phyloP scores from a whole-genome alignment of 1,140 invertebrate genomes.

The Camponotus vicinus region DNA sequence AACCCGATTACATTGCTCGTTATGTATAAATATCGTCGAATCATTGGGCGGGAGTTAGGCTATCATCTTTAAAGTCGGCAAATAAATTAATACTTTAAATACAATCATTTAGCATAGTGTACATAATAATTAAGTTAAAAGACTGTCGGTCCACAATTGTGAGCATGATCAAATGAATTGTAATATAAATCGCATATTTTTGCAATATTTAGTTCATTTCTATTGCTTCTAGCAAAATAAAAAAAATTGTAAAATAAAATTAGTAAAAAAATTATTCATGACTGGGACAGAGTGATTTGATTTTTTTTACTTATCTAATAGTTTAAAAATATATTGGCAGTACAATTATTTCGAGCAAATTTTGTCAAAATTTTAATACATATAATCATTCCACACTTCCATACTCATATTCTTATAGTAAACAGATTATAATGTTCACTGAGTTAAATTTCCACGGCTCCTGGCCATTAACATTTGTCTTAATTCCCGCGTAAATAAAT shows the following conservation, averaged over 20 bases:
- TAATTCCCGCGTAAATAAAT: slow-evolving; percentile 45
- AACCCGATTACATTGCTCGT: slow-evolving; percentile 65
- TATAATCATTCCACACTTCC: not conserved
- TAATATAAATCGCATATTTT: slow-evolving; percentile 11
- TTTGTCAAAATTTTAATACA: not conserved
- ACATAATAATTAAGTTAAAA: not conserved
- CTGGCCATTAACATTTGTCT: not conserved
- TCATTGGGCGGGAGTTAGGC: slow-evolving; percentile 14
- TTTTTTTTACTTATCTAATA: not conserved
- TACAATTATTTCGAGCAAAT: not conserved
- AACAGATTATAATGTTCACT: not conserved
- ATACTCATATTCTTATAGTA: not conserved
- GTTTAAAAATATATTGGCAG: slow-evolving; percentile 33
- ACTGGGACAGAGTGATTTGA: not conserved
- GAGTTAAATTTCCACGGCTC: not conserved
- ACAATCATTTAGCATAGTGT: not conserved
- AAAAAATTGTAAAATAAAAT: too few relatives aligned
- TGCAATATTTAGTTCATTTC: not conserved
- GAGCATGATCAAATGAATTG: not conserved
- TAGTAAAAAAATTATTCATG: too few relatives aligned
- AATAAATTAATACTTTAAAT: slow-evolving; percentile 77
- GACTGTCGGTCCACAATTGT: not conserved
- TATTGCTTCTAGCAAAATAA: not conserved
- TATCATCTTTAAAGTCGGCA: slow-evolving; percentile 32
- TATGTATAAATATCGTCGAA: slow-evolving; percentile 66